Evolutionary conservation across 2,888 invertebrate species (phyloP).

Genomic region (Ennomos erosarius): DNA sequence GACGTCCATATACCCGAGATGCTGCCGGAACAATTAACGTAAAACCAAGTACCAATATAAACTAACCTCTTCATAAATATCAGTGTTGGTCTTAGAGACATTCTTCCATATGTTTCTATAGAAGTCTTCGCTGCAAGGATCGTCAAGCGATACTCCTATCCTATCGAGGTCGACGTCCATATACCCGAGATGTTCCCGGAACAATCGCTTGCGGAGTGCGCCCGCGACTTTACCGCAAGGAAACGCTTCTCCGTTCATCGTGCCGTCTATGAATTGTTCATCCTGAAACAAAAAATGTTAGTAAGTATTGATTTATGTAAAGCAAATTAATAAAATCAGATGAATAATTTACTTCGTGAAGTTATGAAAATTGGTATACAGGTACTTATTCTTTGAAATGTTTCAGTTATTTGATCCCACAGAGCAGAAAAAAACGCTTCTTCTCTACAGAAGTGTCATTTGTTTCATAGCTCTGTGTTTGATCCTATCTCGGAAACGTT

Average conservation of each 20-base stretch:
- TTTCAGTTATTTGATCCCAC: too few relatives aligned
- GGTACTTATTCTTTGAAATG: too few relatives aligned
- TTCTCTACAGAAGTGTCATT: too few relatives aligned
- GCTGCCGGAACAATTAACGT: too few relatives aligned
- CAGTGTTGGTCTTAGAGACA: slow-evolving; percentile 93
- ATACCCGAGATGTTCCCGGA: slow-evolving; percentile 95
- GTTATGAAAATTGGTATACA: too few relatives aligned
- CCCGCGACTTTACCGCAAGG: slow-evolving; percentile 95
- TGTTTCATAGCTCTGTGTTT: too few relatives aligned
- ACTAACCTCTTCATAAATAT: slow-evolving; percentile 94
- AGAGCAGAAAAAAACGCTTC: too few relatives aligned
- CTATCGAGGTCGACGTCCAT: slow-evolving; percentile 77
- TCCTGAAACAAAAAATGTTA: slow-evolving; percentile 80
- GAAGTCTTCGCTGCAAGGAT: slow-evolving; percentile 93
- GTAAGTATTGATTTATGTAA: neutral
- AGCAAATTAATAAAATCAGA: too few relatives aligned
- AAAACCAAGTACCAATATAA: too few relatives aligned
- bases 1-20: too few relatives aligned
- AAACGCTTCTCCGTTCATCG: slow-evolving; percentile 92
- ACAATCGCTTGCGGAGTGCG: slow-evolving; percentile 92
- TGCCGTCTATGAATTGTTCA: slow-evolving; percentile 91
- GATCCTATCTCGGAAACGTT: too few relatives aligned
- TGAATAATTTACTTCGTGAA: too few relatives aligned
- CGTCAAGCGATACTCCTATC: slow-evolving; percentile 87
- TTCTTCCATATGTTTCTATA: slow-evolving; percentile 94